Evolutionary conservation across 2,797 vertebrate genomes (phyloP).

Genomic region (Gephyroberyx darwinii): DNA sequence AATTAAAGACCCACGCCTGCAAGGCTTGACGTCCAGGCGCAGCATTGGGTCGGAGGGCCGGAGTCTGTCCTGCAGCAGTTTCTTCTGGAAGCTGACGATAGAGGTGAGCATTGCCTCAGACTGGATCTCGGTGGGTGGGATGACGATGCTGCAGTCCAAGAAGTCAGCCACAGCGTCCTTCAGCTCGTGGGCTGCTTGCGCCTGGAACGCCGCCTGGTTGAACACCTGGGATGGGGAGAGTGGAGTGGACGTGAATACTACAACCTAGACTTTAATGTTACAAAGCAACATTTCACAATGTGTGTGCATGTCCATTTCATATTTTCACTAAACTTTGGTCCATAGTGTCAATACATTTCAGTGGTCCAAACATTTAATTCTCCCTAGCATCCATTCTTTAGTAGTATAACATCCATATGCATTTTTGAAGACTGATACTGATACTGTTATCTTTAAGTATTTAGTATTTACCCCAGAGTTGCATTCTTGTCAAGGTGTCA

Average conservation of each 20-base stretch:
- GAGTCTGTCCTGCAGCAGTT: conserved; percentile 85
- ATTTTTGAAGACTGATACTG: too few relatives aligned
- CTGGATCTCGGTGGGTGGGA: conserved; percentile 87
- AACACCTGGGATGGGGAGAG: conserved; percentile 83
- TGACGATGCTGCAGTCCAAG: conserved; percentile 92
- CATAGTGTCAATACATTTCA: not conserved
- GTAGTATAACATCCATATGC: too few relatives aligned
- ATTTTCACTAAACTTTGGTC: not conserved
- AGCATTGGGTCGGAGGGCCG: conserved; percentile 49
- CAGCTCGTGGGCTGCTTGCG: conserved; percentile 79
- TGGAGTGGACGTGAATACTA: not conserved
- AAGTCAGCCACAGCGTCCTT: conserved; percentile 82
- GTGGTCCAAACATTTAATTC: not conserved
- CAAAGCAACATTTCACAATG: not conserved
- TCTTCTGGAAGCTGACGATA: conserved; percentile 88
- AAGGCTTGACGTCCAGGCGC: conserved; percentile 61
- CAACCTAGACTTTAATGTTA: not conserved
- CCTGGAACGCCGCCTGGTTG: conserved; percentile 84
- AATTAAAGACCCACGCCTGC: conserved; percentile 60
- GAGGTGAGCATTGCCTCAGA: conserved; percentile 82
- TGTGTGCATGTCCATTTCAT: not conserved
- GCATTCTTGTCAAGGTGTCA: too few relatives aligned
- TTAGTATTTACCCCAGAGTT: too few relatives aligned
- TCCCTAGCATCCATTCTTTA: too few relatives aligned
- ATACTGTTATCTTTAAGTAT: too few relatives aligned